Base-by-base conservation (phyloP, 1,140 invertebrate species). In the Hestina assimilis region DNA sequence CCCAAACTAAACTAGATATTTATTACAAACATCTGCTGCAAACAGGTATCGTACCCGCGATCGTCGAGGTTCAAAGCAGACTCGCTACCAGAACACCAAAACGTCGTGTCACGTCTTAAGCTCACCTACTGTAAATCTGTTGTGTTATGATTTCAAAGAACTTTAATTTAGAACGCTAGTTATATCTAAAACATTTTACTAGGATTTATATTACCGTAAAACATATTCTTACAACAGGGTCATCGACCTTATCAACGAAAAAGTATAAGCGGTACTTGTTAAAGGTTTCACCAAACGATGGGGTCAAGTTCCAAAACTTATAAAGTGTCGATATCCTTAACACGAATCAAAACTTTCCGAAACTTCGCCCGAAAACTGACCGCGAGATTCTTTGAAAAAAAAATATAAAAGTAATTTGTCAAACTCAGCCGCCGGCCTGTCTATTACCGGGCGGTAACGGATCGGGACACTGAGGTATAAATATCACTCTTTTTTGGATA, bases 351-450 rank as follows among this genome's bases (percentile, higher is more conserved):
- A 57, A 51, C 29, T 56, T 46, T 28, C 40, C 33, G 28, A 29
- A 56, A 50, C 42, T 45, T 33, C 8, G 9, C 19, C 26, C 20
- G 46, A 11, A 45, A 26, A 42, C 43, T 63, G 61, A 71, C 71
- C 71, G 63, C 54, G 52, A 26, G 59, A 23, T 57, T 62, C 53
- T 56, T 62, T 54, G 19, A 23, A 15, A 51, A 64, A 72, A 72
- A 62, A 66, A 72, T 68, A 68, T 50, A 68, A 71, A 69, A 66
- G 69, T 69, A 65, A 73, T 76, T 73, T 76, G 73, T 73, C 73
- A 76, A 69, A 73, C 70, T 66, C 55, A 47, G 33, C 38, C 56
- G 41, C 60, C 66, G 29, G 46, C 59, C 38, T 63, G 63, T 65
- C 58, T 48, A 51, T 63, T 66, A 48, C 50, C 51, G 43, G 24